Conservation (phyloP, 2,113 vertebrate species). For the Cnemophilus loriae region DNA sequence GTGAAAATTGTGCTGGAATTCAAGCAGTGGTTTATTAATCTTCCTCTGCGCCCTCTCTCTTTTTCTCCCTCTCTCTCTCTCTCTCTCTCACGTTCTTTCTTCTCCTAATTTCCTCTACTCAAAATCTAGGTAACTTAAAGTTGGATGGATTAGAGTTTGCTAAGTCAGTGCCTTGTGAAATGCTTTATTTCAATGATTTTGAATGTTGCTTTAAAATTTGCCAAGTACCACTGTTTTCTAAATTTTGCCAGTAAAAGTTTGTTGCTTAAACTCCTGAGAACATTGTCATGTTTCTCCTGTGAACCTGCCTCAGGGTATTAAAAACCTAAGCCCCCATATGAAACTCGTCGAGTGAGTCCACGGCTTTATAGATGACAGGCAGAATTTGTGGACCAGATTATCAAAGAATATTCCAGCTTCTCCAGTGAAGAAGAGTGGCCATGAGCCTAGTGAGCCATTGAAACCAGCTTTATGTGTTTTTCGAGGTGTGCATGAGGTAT, state of each 20-base stretch:
- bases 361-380: background rate
- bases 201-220: background rate
- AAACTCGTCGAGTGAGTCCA: background rate
- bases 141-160: background rate
- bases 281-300: fast-evolving
- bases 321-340: background rate
- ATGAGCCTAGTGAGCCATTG: background rate
- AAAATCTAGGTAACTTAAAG: background rate
- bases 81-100: background rate
- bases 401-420: background rate
- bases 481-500: background rate
- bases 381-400: background rate
- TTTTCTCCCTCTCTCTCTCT: background rate
- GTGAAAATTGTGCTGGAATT: background rate
- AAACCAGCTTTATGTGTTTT: background rate
- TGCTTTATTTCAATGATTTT: background rate
- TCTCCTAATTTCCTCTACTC: background rate
- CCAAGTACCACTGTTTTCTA: background rate
- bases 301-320: background rate
- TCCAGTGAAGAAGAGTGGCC: background rate
- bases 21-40: background rate
- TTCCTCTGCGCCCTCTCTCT: background rate
- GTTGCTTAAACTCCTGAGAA: background rate
- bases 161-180: background rate
- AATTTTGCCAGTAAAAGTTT: background rate